These are phyloP conservation scores for Drosophila cardini DNA, from an alignment of 1,140 invertebrate species.

Conservation along the genomic window DNA sequence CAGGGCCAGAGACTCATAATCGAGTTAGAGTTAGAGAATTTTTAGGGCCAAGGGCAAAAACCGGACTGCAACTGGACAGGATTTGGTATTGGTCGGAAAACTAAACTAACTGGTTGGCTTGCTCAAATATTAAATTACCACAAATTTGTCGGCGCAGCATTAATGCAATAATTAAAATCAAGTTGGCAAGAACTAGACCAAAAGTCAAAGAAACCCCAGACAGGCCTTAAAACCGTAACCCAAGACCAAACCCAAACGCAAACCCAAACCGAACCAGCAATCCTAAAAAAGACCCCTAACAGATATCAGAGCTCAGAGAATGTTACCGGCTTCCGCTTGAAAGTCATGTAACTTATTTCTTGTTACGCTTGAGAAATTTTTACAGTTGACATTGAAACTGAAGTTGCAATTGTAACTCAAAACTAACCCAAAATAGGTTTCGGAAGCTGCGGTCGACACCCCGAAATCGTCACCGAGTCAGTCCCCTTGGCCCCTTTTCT, in stretches of 20 bases:
- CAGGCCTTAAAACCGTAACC: constrained; percentile 4
- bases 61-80: constrained; percentile 42
- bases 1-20: constrained; percentile 24
- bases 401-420: constrained; percentile 70
- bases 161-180: constrained; percentile 83
- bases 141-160: constrained; percentile 79
- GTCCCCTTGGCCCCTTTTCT: constrained; percentile 41
- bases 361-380: constrained; percentile 79
- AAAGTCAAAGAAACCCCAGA: constrained; percentile 21
- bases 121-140: constrained; percentile 78
- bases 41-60: constrained; percentile 24
- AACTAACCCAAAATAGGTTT: constrained; percentile 81
- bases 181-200: constrained; percentile 64
- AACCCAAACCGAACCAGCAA: constrained; percentile 31
- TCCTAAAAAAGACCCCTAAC: constrained; percentile 20
- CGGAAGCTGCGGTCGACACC: constrained; percentile 78
- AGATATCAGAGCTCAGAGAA: constrained; percentile 4
- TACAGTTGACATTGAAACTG: constrained; percentile 79
- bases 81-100: constrained; percentile 43
- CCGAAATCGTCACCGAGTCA: constrained; percentile 19
- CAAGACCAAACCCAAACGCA: constrained; percentile 20
- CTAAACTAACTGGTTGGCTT: constrained; percentile 47
- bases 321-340: constrained; percentile 58
- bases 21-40: constrained; percentile 30
- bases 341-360: constrained; percentile 82